Base-by-base conservation (phyloP, 2,888 invertebrate species). In the Lathronympha strigana region DNA sequence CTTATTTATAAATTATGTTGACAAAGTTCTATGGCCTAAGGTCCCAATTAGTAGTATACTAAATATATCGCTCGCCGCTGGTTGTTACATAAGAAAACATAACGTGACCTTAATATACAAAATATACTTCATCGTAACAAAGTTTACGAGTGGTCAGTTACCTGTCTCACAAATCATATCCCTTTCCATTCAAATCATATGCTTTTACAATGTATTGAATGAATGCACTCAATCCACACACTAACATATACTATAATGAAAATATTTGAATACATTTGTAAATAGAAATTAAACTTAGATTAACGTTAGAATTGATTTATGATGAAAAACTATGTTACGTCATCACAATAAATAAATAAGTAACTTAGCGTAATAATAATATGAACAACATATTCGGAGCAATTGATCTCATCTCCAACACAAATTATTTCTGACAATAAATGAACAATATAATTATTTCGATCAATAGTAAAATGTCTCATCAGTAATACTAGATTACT, bases 301-400 rank as follows among this genome's bases (percentile, higher is more conserved):
- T 40, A 55, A 2, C 17, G 17, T 28, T 40, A 55, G 28, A 31
- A 43, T 57, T 57, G 61, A 38, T 61, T 61, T 57, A 45, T 47
- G 54, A 51, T 55, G 53, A 60, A 63, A 51, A 61, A 57, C 51
- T 63, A 63, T 47, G 31, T 63, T 49, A 60, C 63, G 63, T 66
- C 58, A 71, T 72, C 73, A 70, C 72, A 74, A 69, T 71, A 71
- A 76, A 76, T 76, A 76, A 76, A 77, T 74, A 74, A 74, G 73
- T 72, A 76, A 74, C 75, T 73, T 69, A 71, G 9, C 8, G 15
- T 50, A 28, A 45, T 19, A 64, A 64, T 28, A 53, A 64, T 60
- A 64, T 60, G 21, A 64, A 64, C 51, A 58, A 60, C 64, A 43
- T 58, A 33, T 28, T 9, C 45, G 57, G 50, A 64, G 49, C 17